Conservation (phyloP, 2,113 vertebrate species). For the Pungitius pungitius region DNA sequence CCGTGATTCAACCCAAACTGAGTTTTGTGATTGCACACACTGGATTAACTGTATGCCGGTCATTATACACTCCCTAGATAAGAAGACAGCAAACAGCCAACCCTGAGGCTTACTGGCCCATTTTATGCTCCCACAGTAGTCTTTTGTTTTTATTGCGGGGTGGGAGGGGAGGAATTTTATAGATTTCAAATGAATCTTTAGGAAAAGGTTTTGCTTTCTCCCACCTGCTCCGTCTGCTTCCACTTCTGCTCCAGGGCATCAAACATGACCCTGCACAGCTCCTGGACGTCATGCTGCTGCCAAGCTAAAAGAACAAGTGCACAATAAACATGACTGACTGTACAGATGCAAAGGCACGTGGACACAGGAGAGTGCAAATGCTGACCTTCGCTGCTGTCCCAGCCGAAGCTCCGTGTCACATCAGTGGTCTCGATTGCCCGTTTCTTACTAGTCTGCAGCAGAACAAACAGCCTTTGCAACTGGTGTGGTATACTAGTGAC, state of each 20-base stretch:
- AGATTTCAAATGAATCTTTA: neutral
- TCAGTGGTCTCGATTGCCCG: slow-evolving; percentile 98
- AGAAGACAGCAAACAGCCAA: slow-evolving; percentile 40
- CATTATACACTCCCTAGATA: slow-evolving; percentile 39
- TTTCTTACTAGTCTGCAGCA: slow-evolving; percentile 98
- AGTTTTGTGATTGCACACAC: slow-evolving; percentile 21
- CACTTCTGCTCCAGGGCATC: slow-evolving; percentile 99
- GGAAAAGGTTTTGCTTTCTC: slow-evolving; percentile 28
- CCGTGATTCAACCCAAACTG: neutral
- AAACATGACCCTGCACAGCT: slow-evolving; percentile 99
- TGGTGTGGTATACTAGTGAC: slow-evolving; percentile 97
- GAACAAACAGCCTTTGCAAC: slow-evolving; percentile 96
- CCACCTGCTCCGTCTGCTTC: slow-evolving; percentile 98
- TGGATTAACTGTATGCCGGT: slow-evolving; percentile 41
- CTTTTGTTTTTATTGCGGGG: slow-evolving; percentile 60
- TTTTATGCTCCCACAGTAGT: slow-evolving; percentile 49
- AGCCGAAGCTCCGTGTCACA: slow-evolving; percentile 97
- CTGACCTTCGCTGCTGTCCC: slow-evolving; percentile 98
- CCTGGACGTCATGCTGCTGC: slow-evolving; percentile 99
- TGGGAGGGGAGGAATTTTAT: neutral
- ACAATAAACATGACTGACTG: slow-evolving; percentile 21
- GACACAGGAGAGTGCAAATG: slow-evolving; percentile 18
- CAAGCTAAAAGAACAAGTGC: slow-evolving; percentile 85
- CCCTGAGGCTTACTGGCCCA: slow-evolving; percentile 41
- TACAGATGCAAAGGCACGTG: slow-evolving; percentile 32